Conservation (phyloP, 2,113 vertebrate species). For the Scolopax mira region DNA sequence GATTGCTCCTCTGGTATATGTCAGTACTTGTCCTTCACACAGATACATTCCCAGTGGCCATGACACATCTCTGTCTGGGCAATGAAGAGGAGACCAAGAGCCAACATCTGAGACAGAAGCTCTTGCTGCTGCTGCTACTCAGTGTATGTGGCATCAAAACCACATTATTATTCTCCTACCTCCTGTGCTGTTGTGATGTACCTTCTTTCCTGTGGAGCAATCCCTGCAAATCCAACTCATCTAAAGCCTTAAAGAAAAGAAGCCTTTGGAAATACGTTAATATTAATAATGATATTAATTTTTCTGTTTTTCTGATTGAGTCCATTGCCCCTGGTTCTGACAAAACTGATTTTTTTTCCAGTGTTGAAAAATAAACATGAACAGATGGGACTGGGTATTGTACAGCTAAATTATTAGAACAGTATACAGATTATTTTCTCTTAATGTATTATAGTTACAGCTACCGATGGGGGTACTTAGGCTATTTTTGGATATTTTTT, state of each 20-base stretch:
- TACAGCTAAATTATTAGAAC: not conserved
- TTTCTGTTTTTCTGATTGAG: not conserved
- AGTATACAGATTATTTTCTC: not conserved
- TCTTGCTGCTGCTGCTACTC: not conserved
- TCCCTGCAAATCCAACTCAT: not conserved
- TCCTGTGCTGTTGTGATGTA: not conserved
- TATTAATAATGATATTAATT: not conserved
- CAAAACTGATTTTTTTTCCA: not conserved
- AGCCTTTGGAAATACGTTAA: not conserved
- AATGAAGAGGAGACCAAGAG: not conserved
- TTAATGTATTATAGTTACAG: not conserved
- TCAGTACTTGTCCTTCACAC: not conserved
- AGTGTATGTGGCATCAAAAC: not conserved
- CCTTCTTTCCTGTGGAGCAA: not conserved
- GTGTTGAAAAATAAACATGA: not conserved
- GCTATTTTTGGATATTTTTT: not conserved
- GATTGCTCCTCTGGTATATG: not conserved
- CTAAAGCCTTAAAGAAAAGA: not conserved
- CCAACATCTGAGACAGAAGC: not conserved
- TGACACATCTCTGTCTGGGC: not conserved
- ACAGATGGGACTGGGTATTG: not conserved
- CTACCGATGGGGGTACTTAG: not conserved
- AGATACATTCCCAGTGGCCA: not conserved
- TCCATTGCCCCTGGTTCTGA: not conserved
- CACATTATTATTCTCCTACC: not conserved